A percentile compares a stretch with the other conserved stretches of the same genome.
These are phyloP conservation scores for Albula goreensis DNA, from an alignment of 2,113 vertebrate genomes.

Conservation along the genomic window DNA sequence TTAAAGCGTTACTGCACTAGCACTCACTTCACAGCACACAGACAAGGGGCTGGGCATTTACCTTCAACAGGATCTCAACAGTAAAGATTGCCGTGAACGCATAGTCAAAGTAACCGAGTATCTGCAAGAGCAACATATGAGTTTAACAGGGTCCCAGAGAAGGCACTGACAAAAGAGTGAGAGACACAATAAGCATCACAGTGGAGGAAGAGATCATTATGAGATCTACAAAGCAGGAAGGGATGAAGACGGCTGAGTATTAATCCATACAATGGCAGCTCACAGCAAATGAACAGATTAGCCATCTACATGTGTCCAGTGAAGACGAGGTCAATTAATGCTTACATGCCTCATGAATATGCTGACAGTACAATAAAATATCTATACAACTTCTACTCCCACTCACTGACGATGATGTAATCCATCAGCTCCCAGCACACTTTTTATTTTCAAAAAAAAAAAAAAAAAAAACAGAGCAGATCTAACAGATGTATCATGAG, in stretches of 20 bases:
- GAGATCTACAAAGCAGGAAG: neutral
- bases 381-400: neutral
- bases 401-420: neutral
- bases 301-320: neutral
- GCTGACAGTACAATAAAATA: too few species aligned
- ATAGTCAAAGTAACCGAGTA: conserved; percentile 99
- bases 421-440: neutral
- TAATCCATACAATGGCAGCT: neutral
- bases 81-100: conserved; percentile 99
- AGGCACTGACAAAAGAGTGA: conserved; percentile 30
- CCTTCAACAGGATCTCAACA: conserved; percentile 99
- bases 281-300: neutral
- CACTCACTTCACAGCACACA: conserved; percentile 63
- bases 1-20: conserved; percentile 80
- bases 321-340: neutral
- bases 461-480: neutral
- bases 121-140: conserved; percentile 90
- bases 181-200: neutral
- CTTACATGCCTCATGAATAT: neutral
- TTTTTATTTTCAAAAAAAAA: neutral
- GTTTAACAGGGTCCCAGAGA: conserved; percentile 68
- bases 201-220: neutral
- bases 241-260: neutral
- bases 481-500: too few species aligned
- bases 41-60: conserved; percentile 79